Base-by-base conservation (phyloP, 2,113 vertebrate genomes). In the Phylloscopus trochiloides region DNA sequence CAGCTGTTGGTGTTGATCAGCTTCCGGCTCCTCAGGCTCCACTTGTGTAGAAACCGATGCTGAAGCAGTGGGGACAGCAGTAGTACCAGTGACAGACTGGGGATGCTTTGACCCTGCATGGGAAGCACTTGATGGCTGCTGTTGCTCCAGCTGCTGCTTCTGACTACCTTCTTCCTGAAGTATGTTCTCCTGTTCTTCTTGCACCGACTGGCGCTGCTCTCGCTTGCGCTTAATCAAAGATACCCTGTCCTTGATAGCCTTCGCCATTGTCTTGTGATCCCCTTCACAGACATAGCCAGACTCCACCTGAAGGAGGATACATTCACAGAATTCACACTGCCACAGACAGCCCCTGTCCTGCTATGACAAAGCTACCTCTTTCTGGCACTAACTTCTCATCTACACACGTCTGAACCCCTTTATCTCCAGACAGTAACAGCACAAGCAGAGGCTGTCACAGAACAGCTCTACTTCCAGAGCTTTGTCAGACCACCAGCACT, bases 221-320 rank as follows among this genome's bases (percentile, higher is more conserved):
- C 99, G 97, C 97, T 99, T 99, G 83, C 99, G 98, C 78, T 98
- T 98, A 96, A 99, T 99, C 98, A 99, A 96, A 63, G 99, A 99
- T n/a, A 99, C 99, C 5, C 99, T 98, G 95, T 99, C 99, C 97
- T 99, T 99, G 98, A 99, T 99, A 34, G 99, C 99, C 97, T 99
- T 99, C 66, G 99, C 99, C 99, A 99, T 99, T 38, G 99, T 99
- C 98, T 99, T 99, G 95, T 99, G 99, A 98, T 99, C 99, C 31
- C 99, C 99, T 96, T 99, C 99, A 81, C 99, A 99, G 86, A 99
- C 99, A 91, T 99, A 99, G 68, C 99, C 99, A 92, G 99, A 99
- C 82, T 99, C 99, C 85, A 99, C 99, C 99, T 99, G 97, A 9
- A 86, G 86, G 70, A 95, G 93, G 90, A 86, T 0, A 97, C 59